Percentiles rank a stretch among this genome's conserved stretches.
These are phyloP conservation scores for Byasa hedistus DNA, from an alignment of 2,888 invertebrate genomes.

Conservation along the genomic window DNA sequence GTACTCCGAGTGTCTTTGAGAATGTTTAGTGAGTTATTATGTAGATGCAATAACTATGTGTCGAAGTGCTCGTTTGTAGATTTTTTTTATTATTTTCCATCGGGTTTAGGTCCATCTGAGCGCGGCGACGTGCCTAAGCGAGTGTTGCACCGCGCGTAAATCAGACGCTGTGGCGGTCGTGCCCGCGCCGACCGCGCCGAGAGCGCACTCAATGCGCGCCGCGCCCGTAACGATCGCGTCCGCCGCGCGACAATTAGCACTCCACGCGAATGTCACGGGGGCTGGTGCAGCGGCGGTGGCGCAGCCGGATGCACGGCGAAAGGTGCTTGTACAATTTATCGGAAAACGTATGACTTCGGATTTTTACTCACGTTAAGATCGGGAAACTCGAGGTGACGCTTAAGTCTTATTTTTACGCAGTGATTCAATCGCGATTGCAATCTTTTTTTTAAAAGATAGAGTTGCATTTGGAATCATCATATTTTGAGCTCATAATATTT, in stretches of 20 bases:
- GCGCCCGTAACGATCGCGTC: constrained; percentile 54
- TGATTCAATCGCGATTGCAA: too few species aligned
- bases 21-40: not conserved
- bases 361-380: too few species aligned
- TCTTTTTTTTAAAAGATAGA: too few species aligned
- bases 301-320: not conserved
- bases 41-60: not conserved
- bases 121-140: constrained; percentile 59
- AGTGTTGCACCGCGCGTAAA: constrained; percentile 65
- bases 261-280: constrained; percentile 66
- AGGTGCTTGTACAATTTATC: constrained; percentile 9
- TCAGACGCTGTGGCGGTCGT: constrained; percentile 57
- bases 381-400: too few species aligned
- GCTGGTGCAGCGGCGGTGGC: not conserved
- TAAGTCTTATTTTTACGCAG: too few species aligned
- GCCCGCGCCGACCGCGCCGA: constrained; percentile 33
- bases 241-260: constrained; percentile 62
- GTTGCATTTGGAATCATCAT: too few species aligned
- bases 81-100: too few species aligned
- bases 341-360: not conserved
- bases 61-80: not conserved
- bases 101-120: too few species aligned
- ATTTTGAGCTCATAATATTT: too few species aligned
- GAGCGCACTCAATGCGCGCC: constrained; percentile 55
- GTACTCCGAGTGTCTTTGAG: too few species aligned